A percentile compares a stretch with the other conserved stretches of the same genome.
These are phyloP conservation scores for Drosophila equinoxialis DNA, from an alignment of 1,140 invertebrate genomes.

Conservation along the genomic window DNA sequence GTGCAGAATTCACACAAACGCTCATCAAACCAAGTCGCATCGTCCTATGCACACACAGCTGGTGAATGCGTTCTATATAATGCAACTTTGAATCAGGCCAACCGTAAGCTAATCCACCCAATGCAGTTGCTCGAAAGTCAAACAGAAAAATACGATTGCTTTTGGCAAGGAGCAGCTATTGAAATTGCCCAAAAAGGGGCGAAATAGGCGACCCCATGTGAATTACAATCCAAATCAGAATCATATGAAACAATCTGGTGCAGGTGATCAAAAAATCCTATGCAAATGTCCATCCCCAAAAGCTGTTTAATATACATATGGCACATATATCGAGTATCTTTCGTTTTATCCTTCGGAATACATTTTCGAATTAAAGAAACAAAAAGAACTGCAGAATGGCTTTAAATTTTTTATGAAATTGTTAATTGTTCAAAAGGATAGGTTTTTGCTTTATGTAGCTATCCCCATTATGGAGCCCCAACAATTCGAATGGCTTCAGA, in stretches of 20 bases:
- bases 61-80: neutral
- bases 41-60: neutral
- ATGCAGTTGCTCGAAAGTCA: neutral
- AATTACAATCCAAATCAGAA: neutral
- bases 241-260: neutral
- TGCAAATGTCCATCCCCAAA: neutral
- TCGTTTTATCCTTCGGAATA: neutral
- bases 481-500: too few species aligned
- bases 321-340: neutral
- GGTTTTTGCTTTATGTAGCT: too few species aligned
- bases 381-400: slow-evolving; percentile 3
- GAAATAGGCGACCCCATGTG: neutral
- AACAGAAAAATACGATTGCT: neutral
- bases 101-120: neutral
- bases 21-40: neutral
- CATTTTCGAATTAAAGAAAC: neutral
- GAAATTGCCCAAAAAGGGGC: neutral
- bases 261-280: neutral
- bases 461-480: too few species aligned
- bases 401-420: slow-evolving; percentile 43
- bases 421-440: slow-evolving; percentile 2
- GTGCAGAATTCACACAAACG: neutral
- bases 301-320: neutral
- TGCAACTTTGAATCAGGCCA: neutral
- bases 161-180: neutral